phyloP scores from a whole-genome alignment of 2,797 vertebrate genomes.

The Halcyon leucocephala region DNA sequence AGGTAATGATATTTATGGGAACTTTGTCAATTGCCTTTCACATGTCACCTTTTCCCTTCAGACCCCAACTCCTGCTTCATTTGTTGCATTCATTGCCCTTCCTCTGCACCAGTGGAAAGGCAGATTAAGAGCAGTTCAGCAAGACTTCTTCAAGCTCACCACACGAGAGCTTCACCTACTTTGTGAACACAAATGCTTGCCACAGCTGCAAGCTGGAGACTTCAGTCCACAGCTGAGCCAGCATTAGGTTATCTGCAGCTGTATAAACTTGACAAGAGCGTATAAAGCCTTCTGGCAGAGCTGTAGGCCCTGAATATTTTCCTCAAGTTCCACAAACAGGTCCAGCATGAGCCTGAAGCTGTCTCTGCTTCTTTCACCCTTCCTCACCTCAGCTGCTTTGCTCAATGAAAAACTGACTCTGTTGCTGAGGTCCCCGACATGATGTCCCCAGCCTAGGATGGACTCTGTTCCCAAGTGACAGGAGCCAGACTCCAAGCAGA shows the following conservation, averaged over 20 bases:
- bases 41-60: not conserved
- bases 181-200: not conserved
- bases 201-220: not conserved
- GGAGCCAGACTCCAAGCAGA: not conserved
- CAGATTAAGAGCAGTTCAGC: not conserved
- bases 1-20: not conserved
- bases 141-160: not conserved
- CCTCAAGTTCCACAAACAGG: not conserved
- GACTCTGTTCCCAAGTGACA: not conserved
- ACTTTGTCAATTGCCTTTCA: not conserved
- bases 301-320: not conserved
- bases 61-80: not conserved
- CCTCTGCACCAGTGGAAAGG: not conserved
- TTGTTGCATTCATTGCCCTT: accelerated
- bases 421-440: accelerated
- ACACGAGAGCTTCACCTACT: not conserved
- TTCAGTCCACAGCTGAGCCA: not conserved
- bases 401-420: not conserved
- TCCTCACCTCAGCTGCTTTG: not conserved
- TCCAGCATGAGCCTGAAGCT: not conserved
- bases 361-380: not conserved
- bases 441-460: not conserved
- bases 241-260: not conserved
- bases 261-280: not conserved
- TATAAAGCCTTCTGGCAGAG: not conserved